These are phyloP conservation scores for Chamaetylas fuelleborni DNA, from an alignment of 2,113 vertebrate genomes.

Conservation along the genomic window DNA sequence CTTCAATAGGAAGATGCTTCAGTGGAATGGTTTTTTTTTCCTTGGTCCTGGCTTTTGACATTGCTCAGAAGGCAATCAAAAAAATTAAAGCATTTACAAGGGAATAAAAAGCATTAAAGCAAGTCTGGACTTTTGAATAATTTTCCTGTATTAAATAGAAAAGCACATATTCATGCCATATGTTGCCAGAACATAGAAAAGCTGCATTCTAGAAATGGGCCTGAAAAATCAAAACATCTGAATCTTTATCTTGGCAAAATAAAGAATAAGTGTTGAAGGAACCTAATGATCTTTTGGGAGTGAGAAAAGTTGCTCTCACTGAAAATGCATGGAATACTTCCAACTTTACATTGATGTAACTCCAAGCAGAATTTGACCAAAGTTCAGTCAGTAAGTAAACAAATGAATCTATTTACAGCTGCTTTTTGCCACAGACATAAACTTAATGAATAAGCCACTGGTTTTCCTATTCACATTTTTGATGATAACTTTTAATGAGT, in stretches of 20 bases:
- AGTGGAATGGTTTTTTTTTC: neutral
- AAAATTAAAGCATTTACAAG: slow-evolving; percentile 31
- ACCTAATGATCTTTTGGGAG: slow-evolving; percentile 27
- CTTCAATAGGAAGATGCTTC: neutral
- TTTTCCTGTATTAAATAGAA: slow-evolving; percentile 37
- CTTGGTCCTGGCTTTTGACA: neutral
- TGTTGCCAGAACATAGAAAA: slow-evolving; percentile 1
- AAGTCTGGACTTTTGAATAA: slow-evolving; percentile 34
- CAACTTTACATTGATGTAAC: neutral
- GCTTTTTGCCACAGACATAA: neutral
- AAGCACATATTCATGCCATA: slow-evolving; percentile 39
- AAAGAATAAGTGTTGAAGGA: slow-evolving; percentile 43
- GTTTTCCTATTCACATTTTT: neutral
- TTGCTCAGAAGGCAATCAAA: slow-evolving; percentile 22
- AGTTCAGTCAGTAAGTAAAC: slow-evolving; percentile 16
- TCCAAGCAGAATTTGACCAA: neutral
- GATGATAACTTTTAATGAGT: neutral
- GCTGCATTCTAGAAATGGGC: slow-evolving; percentile 9
- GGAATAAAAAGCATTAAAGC: slow-evolving; percentile 39
- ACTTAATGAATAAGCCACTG: neutral
- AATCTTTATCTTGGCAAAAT: slow-evolving; percentile 46
- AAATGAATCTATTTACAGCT: neutral
- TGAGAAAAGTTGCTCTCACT: slow-evolving; percentile 22
- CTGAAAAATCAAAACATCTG: slow-evolving; percentile 47
- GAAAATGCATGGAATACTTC: slow-evolving; percentile 19